These are phyloP conservation scores for Cynopterus brachyotis DNA, from an alignment of 2,113 vertebrate species.

Conservation along the genomic window DNA sequence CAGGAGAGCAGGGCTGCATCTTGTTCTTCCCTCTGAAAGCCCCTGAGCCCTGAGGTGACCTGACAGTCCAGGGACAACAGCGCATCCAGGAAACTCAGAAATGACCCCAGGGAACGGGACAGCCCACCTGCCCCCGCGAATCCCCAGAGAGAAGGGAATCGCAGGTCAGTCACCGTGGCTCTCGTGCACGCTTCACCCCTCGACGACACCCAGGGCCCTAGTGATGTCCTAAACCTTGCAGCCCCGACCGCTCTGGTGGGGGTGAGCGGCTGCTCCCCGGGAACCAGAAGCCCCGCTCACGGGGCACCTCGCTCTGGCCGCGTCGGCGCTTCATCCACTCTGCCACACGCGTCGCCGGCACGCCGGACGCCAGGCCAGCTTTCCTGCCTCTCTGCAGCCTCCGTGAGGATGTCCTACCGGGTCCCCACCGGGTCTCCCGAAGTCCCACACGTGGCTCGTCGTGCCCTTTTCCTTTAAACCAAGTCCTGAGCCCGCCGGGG, in stretches of 20 bases:
- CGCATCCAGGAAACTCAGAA: not conserved
- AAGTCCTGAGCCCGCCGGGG: not conserved
- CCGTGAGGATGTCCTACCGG: not conserved
- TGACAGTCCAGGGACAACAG: not conserved
- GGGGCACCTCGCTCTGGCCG: not conserved
- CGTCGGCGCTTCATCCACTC: not conserved
- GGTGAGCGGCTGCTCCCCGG: not conserved
- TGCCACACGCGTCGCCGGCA: accelerated
- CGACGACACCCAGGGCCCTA: accelerated
- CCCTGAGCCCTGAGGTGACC: not conserved
- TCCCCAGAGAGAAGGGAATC: not conserved
- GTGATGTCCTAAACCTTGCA: not conserved
- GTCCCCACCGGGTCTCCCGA: not conserved
- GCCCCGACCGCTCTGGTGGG: not conserved
- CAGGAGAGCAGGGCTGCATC: not conserved
- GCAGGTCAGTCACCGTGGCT: not conserved
- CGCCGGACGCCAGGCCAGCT: accelerated
- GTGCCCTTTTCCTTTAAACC: not conserved
- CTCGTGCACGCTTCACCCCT: not conserved
- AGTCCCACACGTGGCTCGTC: not conserved
- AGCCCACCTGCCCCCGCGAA: not conserved
- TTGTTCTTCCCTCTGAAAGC: too few species aligned
- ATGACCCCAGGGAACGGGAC: too few species aligned
- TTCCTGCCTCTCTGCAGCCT: not conserved
- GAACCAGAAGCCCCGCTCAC: not conserved